Evolutionary conservation across 2,113 vertebrate species (phyloP).

Genomic region (Zapornia atra): DNA sequence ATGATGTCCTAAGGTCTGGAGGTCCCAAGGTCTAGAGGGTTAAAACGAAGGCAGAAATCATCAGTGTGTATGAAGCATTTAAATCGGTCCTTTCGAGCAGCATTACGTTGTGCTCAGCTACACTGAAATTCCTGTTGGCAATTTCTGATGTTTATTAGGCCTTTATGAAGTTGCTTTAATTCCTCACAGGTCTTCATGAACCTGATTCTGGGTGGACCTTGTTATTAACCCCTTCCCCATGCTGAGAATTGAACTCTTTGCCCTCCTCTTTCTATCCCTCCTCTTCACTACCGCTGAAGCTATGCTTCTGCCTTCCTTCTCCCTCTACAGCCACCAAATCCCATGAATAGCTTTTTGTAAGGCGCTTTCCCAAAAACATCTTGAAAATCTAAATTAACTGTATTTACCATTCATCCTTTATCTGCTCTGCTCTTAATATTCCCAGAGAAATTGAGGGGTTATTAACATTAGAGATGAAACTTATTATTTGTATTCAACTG

Average conservation of each 20-base stretch:
- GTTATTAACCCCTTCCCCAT: constrained; percentile 35
- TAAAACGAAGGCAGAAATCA: not conserved
- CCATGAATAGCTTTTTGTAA: not conserved
- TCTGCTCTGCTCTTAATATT: constrained; percentile 4
- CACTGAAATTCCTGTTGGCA: not conserved
- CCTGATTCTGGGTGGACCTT: not conserved
- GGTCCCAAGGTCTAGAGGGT: not conserved
- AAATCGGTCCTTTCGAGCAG: not conserved
- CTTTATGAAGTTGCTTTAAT: not conserved
- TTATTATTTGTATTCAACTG: constrained; percentile 6
- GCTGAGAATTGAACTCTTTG: not conserved
- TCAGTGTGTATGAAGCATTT: not conserved
- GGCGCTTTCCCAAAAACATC: not conserved
- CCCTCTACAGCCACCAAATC: not conserved
- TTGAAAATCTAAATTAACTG: constrained; percentile 19
- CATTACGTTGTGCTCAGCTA: not conserved
- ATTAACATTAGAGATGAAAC: not conserved
- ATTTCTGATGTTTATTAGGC: constrained; percentile 10
- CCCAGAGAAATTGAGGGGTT: not conserved
- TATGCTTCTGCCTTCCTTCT: not conserved
- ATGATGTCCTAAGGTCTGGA: not conserved
- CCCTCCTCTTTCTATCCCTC: not conserved
- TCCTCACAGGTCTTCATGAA: not conserved
- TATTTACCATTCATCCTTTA: not conserved
- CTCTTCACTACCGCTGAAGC: not conserved